Evolutionary conservation across 2,113 vertebrate genomes (phyloP), one percentile per base, ranked within the genome.

Genomic region (Lagopus leucura): DNA sequence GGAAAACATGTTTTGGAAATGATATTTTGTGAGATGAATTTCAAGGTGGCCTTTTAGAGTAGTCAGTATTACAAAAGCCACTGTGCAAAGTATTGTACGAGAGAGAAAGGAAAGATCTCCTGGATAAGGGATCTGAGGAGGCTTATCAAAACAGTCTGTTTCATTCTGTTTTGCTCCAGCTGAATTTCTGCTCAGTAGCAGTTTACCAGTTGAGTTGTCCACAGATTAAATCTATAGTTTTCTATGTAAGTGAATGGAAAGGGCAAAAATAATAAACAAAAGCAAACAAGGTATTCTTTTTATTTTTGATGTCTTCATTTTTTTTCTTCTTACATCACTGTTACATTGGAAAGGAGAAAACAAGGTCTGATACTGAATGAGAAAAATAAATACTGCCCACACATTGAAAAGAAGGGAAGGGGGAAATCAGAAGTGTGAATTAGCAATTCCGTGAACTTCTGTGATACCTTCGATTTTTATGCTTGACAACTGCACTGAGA

Each of bases 251-350:
- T 60, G 32, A 92, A 30, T 30, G 21, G 75, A 42, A 24, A 80
- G 18, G n/a, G 65, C 32, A 81, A 91, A 91, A 83, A 74, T 67
- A 93, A 92, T 94, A 95, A 93, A 95, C 86, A 67, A 92, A 83
- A 92, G 52, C 87, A 91, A 84, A 93, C 79, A 34, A 94, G 67
- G 38, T 89, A 85, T 88, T 90, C 87, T 91, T 90, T 78, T 90
- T 78, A 78, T 87, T 81, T 88, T 65, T 91, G 85, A 85, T 0
- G 1, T 81, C 74, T 87, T 90, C 47, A 91, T 42, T 82, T 85
- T 89, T 89, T 93, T 88, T 28, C 57, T 80, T 87, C 72, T 61
- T 81, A 58, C 4, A 2, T 88, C 88, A 88, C 47, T 81, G 45
- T 67, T 81, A 48, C 14, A 28, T 91, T 88, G 91, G 73, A 94